Base-by-base conservation (phyloP, 2,113 vertebrate genomes). In the Dromaius novaehollandiae region DNA sequence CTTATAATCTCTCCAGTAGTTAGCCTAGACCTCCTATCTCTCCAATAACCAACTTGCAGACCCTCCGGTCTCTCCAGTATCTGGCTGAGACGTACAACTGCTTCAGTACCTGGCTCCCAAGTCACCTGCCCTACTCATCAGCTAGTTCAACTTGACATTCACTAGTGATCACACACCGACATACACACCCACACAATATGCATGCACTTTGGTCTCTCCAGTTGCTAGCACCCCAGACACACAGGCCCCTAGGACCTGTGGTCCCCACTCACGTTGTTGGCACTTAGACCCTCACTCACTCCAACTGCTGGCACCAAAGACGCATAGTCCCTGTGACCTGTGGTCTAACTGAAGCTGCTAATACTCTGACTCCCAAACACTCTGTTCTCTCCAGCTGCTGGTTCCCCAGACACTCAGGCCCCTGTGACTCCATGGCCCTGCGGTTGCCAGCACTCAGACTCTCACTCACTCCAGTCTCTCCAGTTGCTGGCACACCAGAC, bases 131-230 rank as follows among this genome's bases (percentile, higher is more conserved):
- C 40, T 8, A 18, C 70, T 51, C 10, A 20, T 26, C 15, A 26
- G 19, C 53, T 56, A 60, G 13, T 42, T 53, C 58, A 19, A 34
- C 9, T 2, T 4, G 10, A 34, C 8, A 25, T 22, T 28, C 20
- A 40, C 9, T 2, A 76, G 46, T 51, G 69, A 19, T 3, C 42
- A 38, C 19, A n/a, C 13, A 3, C 26, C 26, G 56, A 44, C 38
- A 53, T 3, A 6, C 58, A 22, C 50, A 44, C 53, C 71, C 53
- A 76, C 21, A 28, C 58, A 19, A 65, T 1, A 18, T 2, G 1
- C 8, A 6, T 0, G 0, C 19, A 9, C 26, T 30, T 30, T 2
- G 0, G 8, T 20, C 56, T 73, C 24, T 21, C 7, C n/a, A n/a
- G 9, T 40, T 13, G n/a, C 0, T 4, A 28, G 26, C 58, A 55